A percentile compares a stretch with the other conserved stretches of the same genome.
Conservation (phyloP, 2,888 invertebrate genomes). For the Brenthis hecate region DNA sequence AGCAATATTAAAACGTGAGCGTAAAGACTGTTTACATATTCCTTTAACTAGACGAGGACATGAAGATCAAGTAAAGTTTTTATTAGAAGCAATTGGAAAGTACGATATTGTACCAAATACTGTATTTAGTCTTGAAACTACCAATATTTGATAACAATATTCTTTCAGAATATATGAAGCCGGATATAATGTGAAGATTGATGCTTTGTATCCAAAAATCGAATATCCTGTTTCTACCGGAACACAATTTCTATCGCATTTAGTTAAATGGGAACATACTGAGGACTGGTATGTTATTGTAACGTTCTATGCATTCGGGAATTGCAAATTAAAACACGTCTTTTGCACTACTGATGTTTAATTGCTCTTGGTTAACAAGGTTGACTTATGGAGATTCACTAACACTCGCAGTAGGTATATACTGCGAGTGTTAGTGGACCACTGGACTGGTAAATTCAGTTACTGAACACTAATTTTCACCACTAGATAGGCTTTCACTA, state of each 20-base stretch:
- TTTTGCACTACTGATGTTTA: no score
- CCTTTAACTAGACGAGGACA: slow-evolving; percentile 87
- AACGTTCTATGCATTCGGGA: no score
- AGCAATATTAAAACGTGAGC: slow-evolving; percentile 89
- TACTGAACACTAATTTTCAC: no score
- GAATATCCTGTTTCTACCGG: slow-evolving; percentile 90
- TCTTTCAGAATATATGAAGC: slow-evolving; percentile 85
- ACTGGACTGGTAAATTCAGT: no score
- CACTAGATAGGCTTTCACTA: no score
- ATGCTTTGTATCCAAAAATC: slow-evolving; percentile 87
- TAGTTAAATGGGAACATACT: slow-evolving; percentile 91
- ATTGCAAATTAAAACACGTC: no score
- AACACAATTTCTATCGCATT: slow-evolving; percentile 90
- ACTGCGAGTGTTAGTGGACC: no score
- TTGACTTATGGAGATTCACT: no score
- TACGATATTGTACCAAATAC: slow-evolving; percentile 48
- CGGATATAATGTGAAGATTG: slow-evolving; percentile 86
- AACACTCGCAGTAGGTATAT: no score
- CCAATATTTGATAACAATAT: neutral
- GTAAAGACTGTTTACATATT: slow-evolving; percentile 84
- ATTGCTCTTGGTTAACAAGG: no score
- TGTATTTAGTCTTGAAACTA: neutral
- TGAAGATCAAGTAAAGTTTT: slow-evolving; percentile 79
- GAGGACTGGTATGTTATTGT: slow-evolving; percentile 79
- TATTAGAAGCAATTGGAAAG: slow-evolving; percentile 80